Conservation (phyloP, 1,140 invertebrate species). For the Drosophila athabasca region DNA sequence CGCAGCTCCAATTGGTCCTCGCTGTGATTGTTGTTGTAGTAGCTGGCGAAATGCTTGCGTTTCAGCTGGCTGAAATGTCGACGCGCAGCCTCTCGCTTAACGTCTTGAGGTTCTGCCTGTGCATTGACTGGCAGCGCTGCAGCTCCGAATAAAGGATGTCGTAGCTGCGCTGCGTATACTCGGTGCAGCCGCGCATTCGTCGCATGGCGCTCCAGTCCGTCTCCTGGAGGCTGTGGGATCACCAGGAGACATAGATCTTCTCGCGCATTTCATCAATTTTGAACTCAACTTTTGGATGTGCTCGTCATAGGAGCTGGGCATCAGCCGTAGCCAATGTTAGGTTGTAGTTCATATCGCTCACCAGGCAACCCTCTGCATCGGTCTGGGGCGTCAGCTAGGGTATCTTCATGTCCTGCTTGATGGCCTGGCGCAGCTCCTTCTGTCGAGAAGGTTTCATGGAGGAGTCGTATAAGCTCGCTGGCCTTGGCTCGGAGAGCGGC, state of each 20-base stretch:
- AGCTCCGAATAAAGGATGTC: conserved; percentile 86
- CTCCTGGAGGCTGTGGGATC: conserved; percentile 85
- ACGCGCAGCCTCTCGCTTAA: conserved; percentile 88
- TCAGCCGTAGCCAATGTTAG: conserved; percentile 48
- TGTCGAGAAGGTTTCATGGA: conserved; percentile 49
- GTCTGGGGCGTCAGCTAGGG: conserved; percentile 43
- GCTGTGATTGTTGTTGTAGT: conserved; percentile 87
- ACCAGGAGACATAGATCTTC: conserved; percentile 86
- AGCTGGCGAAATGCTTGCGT: conserved; percentile 87
- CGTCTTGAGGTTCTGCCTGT: conserved; percentile 87
- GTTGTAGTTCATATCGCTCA: conserved; percentile 58
- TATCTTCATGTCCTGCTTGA: conserved; percentile 55
- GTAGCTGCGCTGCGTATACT: conserved; percentile 84
- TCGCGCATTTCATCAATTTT: conserved; percentile 84
- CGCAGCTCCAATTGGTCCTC: conserved; percentile 90
- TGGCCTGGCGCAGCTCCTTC: conserved; percentile 48
- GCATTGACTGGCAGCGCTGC: conserved; percentile 86
- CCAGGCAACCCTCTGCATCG: conserved; percentile 50
- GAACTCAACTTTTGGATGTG: conserved; percentile 79
- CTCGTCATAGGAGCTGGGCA: conserved; percentile 33
- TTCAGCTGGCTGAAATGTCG: conserved; percentile 87
- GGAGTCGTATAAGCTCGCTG: conserved; percentile 42
- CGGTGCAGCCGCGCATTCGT: conserved; percentile 21
- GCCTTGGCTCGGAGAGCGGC: conserved; percentile 55
- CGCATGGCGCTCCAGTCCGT: conserved; percentile 44